phyloP scores from a whole-genome alignment of 2,888 invertebrate species.

The Panopea generosa region DNA sequence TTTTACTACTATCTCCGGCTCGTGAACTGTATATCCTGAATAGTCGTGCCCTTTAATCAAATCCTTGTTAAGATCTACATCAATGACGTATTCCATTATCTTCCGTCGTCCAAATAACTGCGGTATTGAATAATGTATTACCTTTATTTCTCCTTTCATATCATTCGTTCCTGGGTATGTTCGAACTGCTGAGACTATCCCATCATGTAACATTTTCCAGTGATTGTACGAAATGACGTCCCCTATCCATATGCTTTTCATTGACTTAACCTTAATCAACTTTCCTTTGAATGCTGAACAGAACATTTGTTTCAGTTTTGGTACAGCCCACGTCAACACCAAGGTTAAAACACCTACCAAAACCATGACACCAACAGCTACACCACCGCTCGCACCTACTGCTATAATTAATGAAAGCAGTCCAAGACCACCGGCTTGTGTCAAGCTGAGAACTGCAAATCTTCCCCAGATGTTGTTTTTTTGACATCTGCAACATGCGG shows the following conservation, averaged over 20 bases:
- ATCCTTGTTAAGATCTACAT: conserved; percentile 19
- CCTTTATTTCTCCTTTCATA: conserved; percentile 14
- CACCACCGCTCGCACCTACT: conserved; percentile 9
- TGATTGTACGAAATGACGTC: conserved; percentile 34
- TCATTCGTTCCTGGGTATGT: conserved; percentile 1
- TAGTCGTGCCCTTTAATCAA: conserved; percentile 26
- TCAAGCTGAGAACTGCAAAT: conserved; percentile 12
- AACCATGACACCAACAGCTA: conserved; percentile 8
- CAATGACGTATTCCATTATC: conserved; percentile 22
- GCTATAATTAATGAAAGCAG: conserved; percentile 15
- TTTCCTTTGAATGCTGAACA: conserved; percentile 37
- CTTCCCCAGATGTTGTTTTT: conserved; percentile 20
- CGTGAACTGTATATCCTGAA: conserved; percentile 12
- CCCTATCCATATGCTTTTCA: conserved; percentile 19
- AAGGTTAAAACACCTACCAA: conserved; percentile 9
- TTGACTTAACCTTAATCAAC: conserved; percentile 6
- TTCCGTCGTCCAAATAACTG: conserved; percentile 20
- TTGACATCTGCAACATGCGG: conserved; percentile 10
- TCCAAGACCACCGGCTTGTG: conserved; percentile 29
- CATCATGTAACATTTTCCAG: conserved; percentile 21
- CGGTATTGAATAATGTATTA: conserved; percentile 35
- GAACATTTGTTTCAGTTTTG: conserved; percentile 14
- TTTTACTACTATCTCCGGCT: conserved; percentile 31
- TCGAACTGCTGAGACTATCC: conserved; percentile 20
- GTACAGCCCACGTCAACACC: conserved; percentile 13